A percentile compares a stretch with the other conserved stretches of the same genome.
phyloP scores from a whole-genome alignment of 1,140 invertebrate genomes.

The Drosophila yakuba region DNA sequence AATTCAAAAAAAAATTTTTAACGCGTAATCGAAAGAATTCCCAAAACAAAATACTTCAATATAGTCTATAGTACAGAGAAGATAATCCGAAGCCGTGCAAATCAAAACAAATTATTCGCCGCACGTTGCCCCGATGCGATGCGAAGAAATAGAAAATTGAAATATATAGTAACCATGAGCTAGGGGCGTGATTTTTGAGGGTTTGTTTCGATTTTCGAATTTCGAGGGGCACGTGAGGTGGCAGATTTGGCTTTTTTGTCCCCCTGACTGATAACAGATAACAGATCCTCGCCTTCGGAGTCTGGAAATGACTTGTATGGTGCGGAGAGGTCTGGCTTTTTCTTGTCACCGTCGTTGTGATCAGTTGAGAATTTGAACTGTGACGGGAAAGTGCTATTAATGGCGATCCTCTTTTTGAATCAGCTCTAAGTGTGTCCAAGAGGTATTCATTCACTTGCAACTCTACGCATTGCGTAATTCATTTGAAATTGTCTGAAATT shows the following conservation, averaged over 20 bases:
- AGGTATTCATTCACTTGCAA: slow-evolving; percentile 3
- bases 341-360: neutral
- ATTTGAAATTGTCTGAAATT: slow-evolving; percentile 27
- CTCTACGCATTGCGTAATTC: slow-evolving; percentile 48
- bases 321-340: slow-evolving; percentile 32
- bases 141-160: neutral
- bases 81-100: slow-evolving; percentile 28
- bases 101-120: slow-evolving; percentile 53
- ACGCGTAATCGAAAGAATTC: slow-evolving; percentile 39
- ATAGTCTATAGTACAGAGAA: slow-evolving; percentile 8
- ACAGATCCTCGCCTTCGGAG: slow-evolving; percentile 29
- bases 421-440: neutral
- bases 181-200: slow-evolving; percentile 41
- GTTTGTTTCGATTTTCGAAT: slow-evolving; percentile 28
- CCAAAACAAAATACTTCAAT: slow-evolving; percentile 21
- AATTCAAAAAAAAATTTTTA: slow-evolving; percentile 11
- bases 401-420: slow-evolving; percentile 3
- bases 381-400: slow-evolving; percentile 12
- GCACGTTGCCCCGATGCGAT: slow-evolving; percentile 39
- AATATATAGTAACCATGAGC: slow-evolving; percentile 44
- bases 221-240: slow-evolving; percentile 57
- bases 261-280: slow-evolving; percentile 10
- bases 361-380: slow-evolving; percentile 25
- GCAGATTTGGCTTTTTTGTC: slow-evolving; percentile 15
- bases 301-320: slow-evolving; percentile 46